Evolutionary conservation across 2,113 vertebrate genomes (phyloP).

Genomic region (Scopus umbretta): DNA sequence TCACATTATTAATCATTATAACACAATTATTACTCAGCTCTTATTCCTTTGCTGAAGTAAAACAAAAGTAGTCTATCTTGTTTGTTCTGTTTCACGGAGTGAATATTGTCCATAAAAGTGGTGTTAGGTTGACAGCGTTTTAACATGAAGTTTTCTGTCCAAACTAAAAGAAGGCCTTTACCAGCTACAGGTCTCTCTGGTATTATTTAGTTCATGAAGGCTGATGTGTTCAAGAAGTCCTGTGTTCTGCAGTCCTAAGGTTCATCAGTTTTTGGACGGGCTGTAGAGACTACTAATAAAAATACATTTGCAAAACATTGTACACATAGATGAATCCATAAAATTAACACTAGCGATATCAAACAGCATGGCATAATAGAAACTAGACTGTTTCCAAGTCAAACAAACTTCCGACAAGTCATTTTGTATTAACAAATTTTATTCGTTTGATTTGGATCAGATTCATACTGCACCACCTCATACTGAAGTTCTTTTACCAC

Average conservation of each 20-base stretch:
- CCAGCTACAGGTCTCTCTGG: background rate
- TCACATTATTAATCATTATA: background rate
- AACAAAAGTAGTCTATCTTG: background rate
- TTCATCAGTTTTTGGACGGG: background rate
- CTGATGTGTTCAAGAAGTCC: background rate
- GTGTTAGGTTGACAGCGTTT: background rate
- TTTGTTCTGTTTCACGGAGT: background rate
- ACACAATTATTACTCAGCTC: background rate
- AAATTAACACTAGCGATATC: background rate
- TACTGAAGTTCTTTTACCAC: background rate
- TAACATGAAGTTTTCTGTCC: background rate
- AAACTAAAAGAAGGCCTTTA: background rate
- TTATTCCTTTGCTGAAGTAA: background rate
- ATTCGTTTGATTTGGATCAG: background rate
- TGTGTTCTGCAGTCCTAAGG: background rate
- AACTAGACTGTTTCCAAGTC: background rate
- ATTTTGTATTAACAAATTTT: background rate
- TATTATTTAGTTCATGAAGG: background rate
- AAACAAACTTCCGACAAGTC: background rate
- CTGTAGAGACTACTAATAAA: background rate
- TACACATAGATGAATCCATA: background rate
- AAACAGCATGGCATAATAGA: fast-evolving
- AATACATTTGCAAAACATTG: background rate
- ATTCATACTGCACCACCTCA: background rate
- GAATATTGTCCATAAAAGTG: background rate